These are phyloP conservation scores for Meteorus colon DNA, from an alignment of 2,888 invertebrate genomes.

Conservation along the genomic window DNA sequence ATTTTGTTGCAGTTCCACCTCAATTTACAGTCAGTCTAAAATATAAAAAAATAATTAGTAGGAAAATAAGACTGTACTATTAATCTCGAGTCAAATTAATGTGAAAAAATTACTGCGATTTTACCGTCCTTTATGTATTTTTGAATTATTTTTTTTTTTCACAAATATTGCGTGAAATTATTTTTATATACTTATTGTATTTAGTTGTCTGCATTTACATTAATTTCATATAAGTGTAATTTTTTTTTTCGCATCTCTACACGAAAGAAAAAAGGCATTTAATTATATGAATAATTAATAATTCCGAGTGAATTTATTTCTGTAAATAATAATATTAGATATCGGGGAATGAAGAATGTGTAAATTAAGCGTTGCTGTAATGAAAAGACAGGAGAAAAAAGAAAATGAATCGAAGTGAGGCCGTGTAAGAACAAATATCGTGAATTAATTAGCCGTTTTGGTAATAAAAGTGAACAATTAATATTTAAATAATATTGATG, in stretches of 20 bases:
- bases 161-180: not conserved
- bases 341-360: not conserved
- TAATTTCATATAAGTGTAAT: not conserved
- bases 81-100: not conserved
- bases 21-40: too few species aligned
- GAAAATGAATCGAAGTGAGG: not conserved
- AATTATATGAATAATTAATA: not conserved
- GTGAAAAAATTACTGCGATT: not conserved
- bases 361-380: too few species aligned
- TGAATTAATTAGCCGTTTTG: too few species aligned
- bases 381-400: not conserved
- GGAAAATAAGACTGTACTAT: not conserved
- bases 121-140: constrained; percentile 1
- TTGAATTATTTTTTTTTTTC: not conserved
- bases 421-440: too few species aligned
- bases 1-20: too few species aligned
- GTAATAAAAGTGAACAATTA: too few species aligned
- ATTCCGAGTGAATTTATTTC: not conserved
- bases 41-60: not conserved
- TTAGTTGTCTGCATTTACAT: too few species aligned
- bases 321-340: not conserved
- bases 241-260: not conserved
- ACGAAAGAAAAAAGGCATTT: not conserved
- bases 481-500: too few species aligned
- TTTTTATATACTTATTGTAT: too few species aligned